A percentile compares a stretch with the other conserved stretches of the same genome.
Evolutionary conservation across 53 echinoderm and acorn worm genomes (phyloP).

Genomic region (Zoroaster sp.): DNA sequence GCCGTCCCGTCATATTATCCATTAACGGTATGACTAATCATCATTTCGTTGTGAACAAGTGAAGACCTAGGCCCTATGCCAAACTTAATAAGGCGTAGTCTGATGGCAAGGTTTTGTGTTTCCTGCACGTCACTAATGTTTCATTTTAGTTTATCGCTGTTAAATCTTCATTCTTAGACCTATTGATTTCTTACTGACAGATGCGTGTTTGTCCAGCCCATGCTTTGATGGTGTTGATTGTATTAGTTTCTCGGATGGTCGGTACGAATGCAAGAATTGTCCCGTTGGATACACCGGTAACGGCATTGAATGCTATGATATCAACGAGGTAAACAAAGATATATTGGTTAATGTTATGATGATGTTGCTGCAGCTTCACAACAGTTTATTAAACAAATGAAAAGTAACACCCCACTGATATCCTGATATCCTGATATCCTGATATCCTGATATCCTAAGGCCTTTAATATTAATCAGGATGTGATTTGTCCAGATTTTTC

Average conservation of each 20-base stretch:
- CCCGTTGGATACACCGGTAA: slow-evolving; percentile 89
- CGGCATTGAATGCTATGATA: slow-evolving; percentile 79
- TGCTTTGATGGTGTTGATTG: slow-evolving; percentile 97
- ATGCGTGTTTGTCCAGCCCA: slow-evolving; percentile 95
- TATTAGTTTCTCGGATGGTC: slow-evolving; percentile 74
- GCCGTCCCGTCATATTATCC: too few species aligned
- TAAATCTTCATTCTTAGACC: neutral
- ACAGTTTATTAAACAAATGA: too few species aligned
- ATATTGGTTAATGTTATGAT: neutral
- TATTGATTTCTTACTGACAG: too few species aligned
- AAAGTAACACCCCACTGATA: too few species aligned
- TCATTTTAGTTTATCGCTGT: neutral
- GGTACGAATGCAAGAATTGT: slow-evolving; percentile 82
- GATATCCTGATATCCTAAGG: too few species aligned
- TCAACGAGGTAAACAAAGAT: slow-evolving; percentile 76
- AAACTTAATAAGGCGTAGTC: neutral
- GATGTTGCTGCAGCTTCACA: neutral
- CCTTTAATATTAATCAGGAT: too few species aligned
- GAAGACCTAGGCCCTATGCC: too few species aligned
- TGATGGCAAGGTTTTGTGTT: neutral
- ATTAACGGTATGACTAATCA: too few species aligned
- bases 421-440: too few species aligned
- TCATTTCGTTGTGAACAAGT: too few species aligned
- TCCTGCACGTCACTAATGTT: neutral
- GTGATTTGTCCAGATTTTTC: too few species aligned